Evolutionary conservation across 2,888 invertebrate species (phyloP), one percentile per base, ranked within the genome.

Genomic region (Drosophila paramelanica): DNA sequence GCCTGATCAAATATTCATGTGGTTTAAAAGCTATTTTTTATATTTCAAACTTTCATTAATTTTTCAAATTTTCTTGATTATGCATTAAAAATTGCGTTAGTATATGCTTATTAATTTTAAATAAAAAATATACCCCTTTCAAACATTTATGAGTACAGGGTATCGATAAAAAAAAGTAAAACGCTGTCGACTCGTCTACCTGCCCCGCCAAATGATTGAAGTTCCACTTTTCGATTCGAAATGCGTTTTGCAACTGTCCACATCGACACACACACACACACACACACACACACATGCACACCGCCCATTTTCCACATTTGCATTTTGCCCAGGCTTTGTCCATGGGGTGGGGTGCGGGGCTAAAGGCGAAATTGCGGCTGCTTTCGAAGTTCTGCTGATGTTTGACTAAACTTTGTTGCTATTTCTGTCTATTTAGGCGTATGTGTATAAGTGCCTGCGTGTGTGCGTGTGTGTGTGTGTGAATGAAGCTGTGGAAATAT

Each of bases 181-280:
- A 56, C 38, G 36, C 55, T 38, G 20, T 13, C 58, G 17, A 60
- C 20, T 58, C 50, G 56, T 25, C 61, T 77, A 88, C 78, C 89
- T 83, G 84, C 60, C 36, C 56, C 77, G 71, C 61, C 78, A 69
- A 87, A 77, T 88, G 72, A 74, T 78, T 86, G 87, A 88, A 83
- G 89, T 78, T 83, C 87, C 87, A 86, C 81, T 73, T 88, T 88
- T 83, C 78, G 89, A 86, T 86, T 81, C 78, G 79, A 73, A 83
- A 83, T 88, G 89, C 87, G 84, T 88, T 86, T 73, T 77, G 86
- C 73, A 74, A 78, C 73, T 74, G 79, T 73, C 61, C 69, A 46
- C 65, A 52, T 27, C 39, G 36, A 41, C 50, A 49, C 62, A 36
- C 23, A 47, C 39, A 33, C 42, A 23, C 46, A 27, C 45, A 38